These are phyloP conservation scores for Buceros bicornis DNA, from an alignment of 2,797 vertebrate species.

Conservation along the genomic window DNA sequence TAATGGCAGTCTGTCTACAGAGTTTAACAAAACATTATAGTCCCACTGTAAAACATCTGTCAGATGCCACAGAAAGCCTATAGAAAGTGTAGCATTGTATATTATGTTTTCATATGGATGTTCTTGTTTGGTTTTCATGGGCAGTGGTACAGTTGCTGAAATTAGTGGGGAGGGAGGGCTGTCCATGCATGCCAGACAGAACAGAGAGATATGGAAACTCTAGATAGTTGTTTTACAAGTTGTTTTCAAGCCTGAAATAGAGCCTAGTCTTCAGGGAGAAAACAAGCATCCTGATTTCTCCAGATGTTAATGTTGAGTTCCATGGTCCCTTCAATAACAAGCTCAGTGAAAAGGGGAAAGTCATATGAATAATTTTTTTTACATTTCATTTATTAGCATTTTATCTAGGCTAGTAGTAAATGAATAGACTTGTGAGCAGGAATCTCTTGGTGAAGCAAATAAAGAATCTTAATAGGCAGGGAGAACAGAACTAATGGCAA, in stretches of 20 bases:
- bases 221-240: constrained; percentile 14
- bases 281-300: constrained; percentile 56
- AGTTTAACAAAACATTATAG: background rate
- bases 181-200: background rate
- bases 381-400: constrained; percentile 83
- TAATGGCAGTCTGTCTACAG: background rate
- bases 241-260: constrained; percentile 56
- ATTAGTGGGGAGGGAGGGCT: background rate
- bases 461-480: constrained; percentile 80
- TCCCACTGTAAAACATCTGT: background rate
- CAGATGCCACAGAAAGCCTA: background rate
- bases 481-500: constrained; percentile 77
- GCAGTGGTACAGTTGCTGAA: background rate
- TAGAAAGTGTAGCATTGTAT: background rate
- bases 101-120: background rate
- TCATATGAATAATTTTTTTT: constrained; percentile 78
- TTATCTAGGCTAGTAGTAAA: constrained; percentile 80
- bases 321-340: constrained; percentile 49
- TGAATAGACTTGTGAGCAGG: constrained; percentile 82
- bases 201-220: background rate
- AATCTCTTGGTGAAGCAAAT: constrained; percentile 83
- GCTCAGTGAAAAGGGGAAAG: constrained; percentile 45
- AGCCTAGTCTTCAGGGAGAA: constrained; percentile 11
- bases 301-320: constrained; percentile 67
- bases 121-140: background rate